phyloP scores from a whole-genome alignment of 2,113 vertebrate species.

The Protobothrops flavoviridis region DNA sequence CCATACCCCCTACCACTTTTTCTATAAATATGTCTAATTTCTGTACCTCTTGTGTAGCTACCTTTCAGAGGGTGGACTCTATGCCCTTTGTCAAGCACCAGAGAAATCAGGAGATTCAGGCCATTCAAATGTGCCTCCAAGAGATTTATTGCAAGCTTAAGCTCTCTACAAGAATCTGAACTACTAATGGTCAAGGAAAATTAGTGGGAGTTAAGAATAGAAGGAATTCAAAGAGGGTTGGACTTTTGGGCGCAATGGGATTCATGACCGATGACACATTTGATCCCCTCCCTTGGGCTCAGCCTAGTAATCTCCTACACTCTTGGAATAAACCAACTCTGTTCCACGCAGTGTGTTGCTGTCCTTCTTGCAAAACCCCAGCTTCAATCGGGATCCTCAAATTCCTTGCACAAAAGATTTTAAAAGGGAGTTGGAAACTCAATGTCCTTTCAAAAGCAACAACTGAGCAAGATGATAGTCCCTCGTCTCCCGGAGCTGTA shows the following conservation, averaged over 20 bases:
- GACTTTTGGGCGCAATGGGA: neutral
- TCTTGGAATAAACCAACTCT: neutral
- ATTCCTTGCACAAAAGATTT: neutral
- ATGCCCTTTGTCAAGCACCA: neutral
- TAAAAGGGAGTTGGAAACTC: neutral
- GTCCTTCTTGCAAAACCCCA: neutral
- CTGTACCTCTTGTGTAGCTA: neutral
- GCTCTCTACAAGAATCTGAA: neutral
- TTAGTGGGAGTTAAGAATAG: neutral
- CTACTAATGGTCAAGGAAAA: neutral
- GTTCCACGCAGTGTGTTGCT: neutral
- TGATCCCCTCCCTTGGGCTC: neutral
- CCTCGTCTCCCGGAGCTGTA: neutral
- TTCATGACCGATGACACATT: neutral
- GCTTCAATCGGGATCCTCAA: neutral
- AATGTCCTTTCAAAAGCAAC: neutral
- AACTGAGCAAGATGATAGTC: neutral
- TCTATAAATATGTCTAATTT: neutral
- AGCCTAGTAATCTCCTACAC: neutral
- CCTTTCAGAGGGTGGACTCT: neutral
- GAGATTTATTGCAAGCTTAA: neutral
- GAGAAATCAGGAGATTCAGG: neutral
- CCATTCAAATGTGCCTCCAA: neutral
- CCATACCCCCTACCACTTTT: neutral
- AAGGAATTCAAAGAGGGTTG: neutral